A percentile compares a stretch with the other conserved stretches of the same genome.
Evolutionary conservation across 2,888 invertebrate genomes (phyloP).

Genomic region (Pasiphila rectangulata): DNA sequence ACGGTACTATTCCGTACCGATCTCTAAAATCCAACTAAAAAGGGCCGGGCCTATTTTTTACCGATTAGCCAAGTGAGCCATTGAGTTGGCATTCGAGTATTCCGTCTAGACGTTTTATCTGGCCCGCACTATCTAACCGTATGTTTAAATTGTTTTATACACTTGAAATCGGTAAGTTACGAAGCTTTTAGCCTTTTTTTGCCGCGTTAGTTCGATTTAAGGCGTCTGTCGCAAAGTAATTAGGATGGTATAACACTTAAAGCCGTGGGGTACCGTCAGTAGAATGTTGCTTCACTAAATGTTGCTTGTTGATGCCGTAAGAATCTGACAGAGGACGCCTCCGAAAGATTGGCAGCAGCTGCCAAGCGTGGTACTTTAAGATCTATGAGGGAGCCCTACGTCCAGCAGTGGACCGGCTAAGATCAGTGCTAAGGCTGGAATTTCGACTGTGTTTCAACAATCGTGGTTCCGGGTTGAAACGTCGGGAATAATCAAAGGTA

Average conservation of each 20-base stretch:
- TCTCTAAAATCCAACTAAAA: slow-evolving; percentile 3
- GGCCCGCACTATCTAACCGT: slow-evolving; percentile 32
- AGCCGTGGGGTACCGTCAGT: too few relatives aligned
- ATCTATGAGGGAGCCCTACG: too few relatives aligned
- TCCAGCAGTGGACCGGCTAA: too few relatives aligned
- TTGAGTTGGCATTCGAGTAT: slow-evolving; percentile 74
- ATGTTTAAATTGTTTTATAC: slow-evolving; percentile 51
- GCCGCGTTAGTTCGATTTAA: slow-evolving; percentile 31
- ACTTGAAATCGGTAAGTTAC: slow-evolving; percentile 57
- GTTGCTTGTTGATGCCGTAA: too few relatives aligned
- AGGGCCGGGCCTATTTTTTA: slow-evolving; percentile 1
- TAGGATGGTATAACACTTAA: slow-evolving; percentile 13
- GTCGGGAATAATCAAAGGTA: too few relatives aligned
- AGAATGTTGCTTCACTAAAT: too few relatives aligned
- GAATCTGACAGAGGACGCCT: too few relatives aligned
- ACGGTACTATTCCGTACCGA: not conserved
- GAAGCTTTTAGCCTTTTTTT: slow-evolving; percentile 51
- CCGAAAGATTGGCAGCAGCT: too few relatives aligned
- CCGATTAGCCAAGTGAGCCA: slow-evolving; percentile 79
- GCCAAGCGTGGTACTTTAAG: too few relatives aligned
- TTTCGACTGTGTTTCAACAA: too few relatives aligned
- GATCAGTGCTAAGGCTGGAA: too few relatives aligned
- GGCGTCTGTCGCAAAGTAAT: slow-evolving; percentile 34
- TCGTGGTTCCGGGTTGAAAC: too few relatives aligned
- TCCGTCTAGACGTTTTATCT: slow-evolving; percentile 76